phyloP scores from a whole-genome alignment of 2,888 invertebrate species.

The Axea sp. region DNA sequence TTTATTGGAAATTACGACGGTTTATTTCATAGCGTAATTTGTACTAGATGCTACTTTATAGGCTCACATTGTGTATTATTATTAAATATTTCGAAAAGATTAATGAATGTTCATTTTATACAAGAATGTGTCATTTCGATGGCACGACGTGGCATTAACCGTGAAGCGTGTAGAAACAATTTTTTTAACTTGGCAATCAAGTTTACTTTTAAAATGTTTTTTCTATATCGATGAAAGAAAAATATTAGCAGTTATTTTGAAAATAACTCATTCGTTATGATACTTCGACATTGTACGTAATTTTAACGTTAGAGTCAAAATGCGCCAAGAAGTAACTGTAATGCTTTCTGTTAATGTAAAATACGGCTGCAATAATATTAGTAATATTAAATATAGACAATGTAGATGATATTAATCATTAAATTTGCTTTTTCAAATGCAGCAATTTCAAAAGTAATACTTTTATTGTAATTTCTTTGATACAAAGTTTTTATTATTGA shows the following conservation, averaged over 20 bases:
- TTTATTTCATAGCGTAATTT: conserved; percentile 24
- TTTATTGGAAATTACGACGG: conserved; percentile 38
- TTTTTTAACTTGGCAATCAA: conserved; percentile 34
- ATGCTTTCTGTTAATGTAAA: too few species aligned
- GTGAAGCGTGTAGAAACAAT: conserved; percentile 22
- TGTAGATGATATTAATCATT: too few species aligned
- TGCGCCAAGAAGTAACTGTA: too few species aligned
- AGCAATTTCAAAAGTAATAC: too few species aligned
- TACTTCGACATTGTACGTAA: too few species aligned
- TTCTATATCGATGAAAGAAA: conserved; percentile 35
- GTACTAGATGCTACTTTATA: conserved; percentile 21
- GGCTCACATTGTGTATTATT: conserved; percentile 9
- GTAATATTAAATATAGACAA: too few species aligned
- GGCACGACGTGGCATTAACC: conserved; percentile 4
- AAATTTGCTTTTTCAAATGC: too few species aligned
- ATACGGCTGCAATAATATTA: too few species aligned
- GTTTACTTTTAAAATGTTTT: conserved; percentile 17
- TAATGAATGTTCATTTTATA: conserved; percentile 42
- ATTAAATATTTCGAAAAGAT: conserved; percentile 49
- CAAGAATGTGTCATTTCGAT: conserved; percentile 19
- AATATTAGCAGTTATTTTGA: conserved; percentile 25
- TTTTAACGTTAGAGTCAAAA: too few species aligned
- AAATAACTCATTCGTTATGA: conserved; percentile 31
- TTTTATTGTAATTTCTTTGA: too few species aligned
- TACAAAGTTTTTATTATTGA: too few species aligned